These are phyloP conservation scores for Muricea muricata DNA, from an alignment of 92 coral and sea anemone species.

Conservation along the genomic window DNA sequence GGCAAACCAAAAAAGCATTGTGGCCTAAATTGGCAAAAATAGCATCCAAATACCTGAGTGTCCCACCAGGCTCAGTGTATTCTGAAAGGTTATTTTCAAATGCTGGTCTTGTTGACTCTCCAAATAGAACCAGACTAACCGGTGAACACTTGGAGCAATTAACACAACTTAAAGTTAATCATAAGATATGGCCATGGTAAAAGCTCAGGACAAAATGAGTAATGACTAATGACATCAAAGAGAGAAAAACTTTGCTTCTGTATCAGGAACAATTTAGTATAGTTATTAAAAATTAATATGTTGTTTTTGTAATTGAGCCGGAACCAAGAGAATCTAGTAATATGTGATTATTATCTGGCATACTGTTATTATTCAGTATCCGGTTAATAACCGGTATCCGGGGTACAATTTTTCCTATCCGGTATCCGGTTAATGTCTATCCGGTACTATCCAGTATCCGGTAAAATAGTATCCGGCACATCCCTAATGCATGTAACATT, in stretches of 20 bases:
- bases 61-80: constrained; percentile 24
- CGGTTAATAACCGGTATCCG: neutral
- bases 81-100: neutral
- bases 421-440: too few species aligned
- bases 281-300: too few species aligned
- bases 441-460: too few species aligned
- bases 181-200: constrained; percentile 11
- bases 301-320: neutral
- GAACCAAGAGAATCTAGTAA: neutral
- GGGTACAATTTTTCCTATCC: neutral
- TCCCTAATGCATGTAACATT: too few species aligned
- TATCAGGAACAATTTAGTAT: too few species aligned
- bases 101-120: neutral
- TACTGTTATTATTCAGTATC: neutral
- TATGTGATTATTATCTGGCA: too few species aligned
- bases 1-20: neutral
- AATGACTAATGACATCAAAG: too few species aligned
- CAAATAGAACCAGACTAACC: constrained; percentile 5
- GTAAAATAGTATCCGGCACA: too few species aligned
- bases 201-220: neutral
- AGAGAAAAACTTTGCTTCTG: too few species aligned
- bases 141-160: constrained; percentile 6
- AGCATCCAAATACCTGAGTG: constrained; percentile 1
- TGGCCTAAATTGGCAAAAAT: neutral
- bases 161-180: neutral